Evolutionary conservation across 2,797 vertebrate species (phyloP), one percentile per base, ranked within the genome.

Genomic region (Peromyscus eremicus): DNA sequence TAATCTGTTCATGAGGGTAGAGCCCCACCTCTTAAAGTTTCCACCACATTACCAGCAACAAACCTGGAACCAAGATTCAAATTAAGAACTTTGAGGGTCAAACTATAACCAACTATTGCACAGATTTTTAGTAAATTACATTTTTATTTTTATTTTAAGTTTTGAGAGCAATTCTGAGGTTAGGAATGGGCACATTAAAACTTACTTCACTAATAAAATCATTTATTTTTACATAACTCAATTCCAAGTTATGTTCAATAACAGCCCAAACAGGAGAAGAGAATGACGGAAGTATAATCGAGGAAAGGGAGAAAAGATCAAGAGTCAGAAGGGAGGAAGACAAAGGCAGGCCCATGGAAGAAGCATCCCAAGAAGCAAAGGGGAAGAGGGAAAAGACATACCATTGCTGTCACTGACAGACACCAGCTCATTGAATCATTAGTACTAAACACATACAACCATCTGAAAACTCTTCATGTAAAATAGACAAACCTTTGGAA

Each of bases 381-480:
- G 43, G 13, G 73, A 71, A 27, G 25, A 57, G 29, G 6, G 34
- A 7, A 92, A 52, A 60, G 76, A 6, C 6, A 27, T 13, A 23
- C 60, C 73, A 29, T 29, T n/a, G 9, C 60, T 71, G 11, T 87
- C 43, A 5, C 9, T 5, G 17, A 7, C 46, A 6, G 19, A 68
- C 16, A 23, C 60, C 46, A 60, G 49, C 43, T 43, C 12, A 62
- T 81, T 94, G 86, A 89, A 66, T 62, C 6, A 34, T 43, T 86
- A 57, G 5, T 83, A 34, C 91, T 49, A 43, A 49, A 46, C 1
- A 70, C 62, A 64, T 66, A 82, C 49, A 46, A 21, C 93, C 64
- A 81, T 43, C 82, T 85, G 49, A 90, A 89, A 81, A 77, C 21
- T 52, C 25, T 75, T 73, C 71, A 82, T 75, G 93, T 19, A 94